Conservation (phyloP, 1,140 invertebrate species). For the Eciton burchellii region DNA sequence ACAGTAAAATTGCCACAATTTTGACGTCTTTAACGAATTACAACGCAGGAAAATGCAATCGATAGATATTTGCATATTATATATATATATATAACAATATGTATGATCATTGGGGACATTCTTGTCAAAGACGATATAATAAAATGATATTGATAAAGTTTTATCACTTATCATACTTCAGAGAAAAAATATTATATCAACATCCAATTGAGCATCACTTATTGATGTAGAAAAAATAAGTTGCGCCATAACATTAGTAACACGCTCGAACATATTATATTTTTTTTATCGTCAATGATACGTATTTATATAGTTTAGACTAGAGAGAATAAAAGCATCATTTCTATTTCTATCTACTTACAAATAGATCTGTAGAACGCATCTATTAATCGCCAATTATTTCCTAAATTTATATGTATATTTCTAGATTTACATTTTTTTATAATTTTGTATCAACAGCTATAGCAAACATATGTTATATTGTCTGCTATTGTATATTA, state of each 20-base stretch:
- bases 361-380: not conserved
- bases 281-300: constrained; percentile 15
- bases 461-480: not conserved
- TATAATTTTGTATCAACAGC: not conserved
- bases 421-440: not conserved
- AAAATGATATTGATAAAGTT: constrained; percentile 6
- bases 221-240: not conserved
- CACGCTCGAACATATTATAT: not conserved
- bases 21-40: not conserved
- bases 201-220: constrained; percentile 18
- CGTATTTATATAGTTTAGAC: not conserved
- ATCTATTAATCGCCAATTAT: not conserved
- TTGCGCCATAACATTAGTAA: not conserved
- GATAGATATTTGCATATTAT: not conserved
- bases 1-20: not conserved
- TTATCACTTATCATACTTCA: not conserved
- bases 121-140: not conserved
- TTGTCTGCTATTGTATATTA: not conserved
- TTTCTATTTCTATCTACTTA: not conserved
- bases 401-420: not conserved
- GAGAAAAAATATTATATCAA: not conserved
- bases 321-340: constrained; percentile 20
- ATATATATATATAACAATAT: not conserved
- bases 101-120: constrained; percentile 15
- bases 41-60: not conserved